Evolutionary conservation across 2,888 invertebrate species (phyloP), one percentile per base, ranked within the genome.

Genomic region (Ichneumoninae sp.): DNA sequence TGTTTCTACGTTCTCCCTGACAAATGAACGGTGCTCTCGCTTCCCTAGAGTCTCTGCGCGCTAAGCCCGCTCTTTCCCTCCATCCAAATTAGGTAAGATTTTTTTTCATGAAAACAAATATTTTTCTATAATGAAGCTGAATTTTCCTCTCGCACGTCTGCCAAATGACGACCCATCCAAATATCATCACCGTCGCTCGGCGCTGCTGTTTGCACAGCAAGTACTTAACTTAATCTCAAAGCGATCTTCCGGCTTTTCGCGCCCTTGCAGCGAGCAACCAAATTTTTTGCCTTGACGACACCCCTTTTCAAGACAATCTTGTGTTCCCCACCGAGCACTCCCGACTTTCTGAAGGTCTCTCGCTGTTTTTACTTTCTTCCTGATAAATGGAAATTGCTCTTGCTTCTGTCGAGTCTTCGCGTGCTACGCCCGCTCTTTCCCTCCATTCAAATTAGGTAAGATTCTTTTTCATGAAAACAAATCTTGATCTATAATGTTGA

Each of bases 171-270:
- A 13, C 22, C 3, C 57, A 57, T 57, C 3, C 16, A 44, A 44
- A 22, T 22, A 57, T 10, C 26, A 13, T 13, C 26, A 26, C 10
- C 3, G 57, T 57, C 2, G 10, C 26, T 57, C 3, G 22, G 57
- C 26, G 22, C 7, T 79, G 57, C 30, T 52, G 26, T 72, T 62
- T 80, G 77, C 71, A 44, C 60, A 78, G 70, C 66, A 78, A 81
- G 78, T 81, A 84, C 81, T 86, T 85, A 87, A 87, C 85, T 89
- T 70, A 78, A 89, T 90, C 90, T 89, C 88, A 88, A 88, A 87
- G 87, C 88, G 90, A 91, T 91, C 89, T 89, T 88, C 86, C 84
- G 84, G 8, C 40, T 40, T 36, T 40, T 5, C 5, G 10, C 40
- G 5, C 40, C 40, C 8, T 40, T 40, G 40, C 40, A 40, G 40